Base-by-base conservation (phyloP, 2,888 invertebrate genomes). In the Harpagoxenus sublaevis region DNA sequence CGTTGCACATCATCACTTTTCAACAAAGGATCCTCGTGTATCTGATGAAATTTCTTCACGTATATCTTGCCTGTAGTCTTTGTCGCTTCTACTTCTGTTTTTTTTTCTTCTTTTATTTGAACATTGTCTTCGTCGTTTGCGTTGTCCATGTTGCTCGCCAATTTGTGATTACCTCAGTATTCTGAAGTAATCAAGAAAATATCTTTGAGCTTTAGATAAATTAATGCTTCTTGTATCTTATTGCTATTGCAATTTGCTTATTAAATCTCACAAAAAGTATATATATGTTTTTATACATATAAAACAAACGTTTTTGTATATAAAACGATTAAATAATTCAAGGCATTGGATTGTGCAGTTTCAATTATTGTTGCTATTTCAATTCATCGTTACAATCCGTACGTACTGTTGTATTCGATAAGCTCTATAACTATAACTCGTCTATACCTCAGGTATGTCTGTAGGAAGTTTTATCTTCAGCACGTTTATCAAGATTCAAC, bases 1-100 rank as follows among this genome's bases (percentile, higher is more conserved):
- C 94, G 92, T 62, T 93, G 94, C 12, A 94, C 92, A 70, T 92
- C 93, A 12, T 92, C 92, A 39, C 91, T 91, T 88, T 79, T 88
- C 89, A 84, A 51, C 0, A 12, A n/a, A 15, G 89, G 28, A 10
- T 79, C 75, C n/a, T 84, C 89, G 4, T 6, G 8, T 23, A 75
- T n/a, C 9, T 63, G 39, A 1, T 82, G 31, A 63, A 42, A 15
- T 31, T 39, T 42, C 31, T 63, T 82, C 53, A 48, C n/a, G 1
- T 39, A 48, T 28, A 73, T 81, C 60, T 71, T 60, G 35, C 39
- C 48, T 18, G 4, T 12, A 35, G 15, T 15, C 1, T n/a, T 42
- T n/a, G 15, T 0, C 6, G 35, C 15, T 28, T 79, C 57, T 18
- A 35, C 6, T 18, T 79, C 28, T 2, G 18, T 28, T 31, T 79